Evolutionary conservation across 2,888 invertebrate species (phyloP), one percentile per base, ranked within the genome.

Genomic region (Pollenia labialis): DNA sequence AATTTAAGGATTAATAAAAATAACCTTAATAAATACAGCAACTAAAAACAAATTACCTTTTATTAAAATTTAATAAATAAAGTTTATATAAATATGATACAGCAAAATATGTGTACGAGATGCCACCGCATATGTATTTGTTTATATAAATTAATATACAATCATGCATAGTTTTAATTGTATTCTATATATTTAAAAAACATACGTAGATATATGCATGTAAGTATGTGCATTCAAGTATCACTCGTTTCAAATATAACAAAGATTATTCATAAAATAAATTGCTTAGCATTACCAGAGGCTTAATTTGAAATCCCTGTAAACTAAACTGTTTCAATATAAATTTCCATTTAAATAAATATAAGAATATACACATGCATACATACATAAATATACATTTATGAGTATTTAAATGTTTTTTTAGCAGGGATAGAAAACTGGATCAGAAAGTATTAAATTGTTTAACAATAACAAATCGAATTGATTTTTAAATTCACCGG

Each of bases 251-350:
- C 18, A 58, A 69, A 23, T 3, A 54, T 0, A 64, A 46, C 42
- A 69, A 42, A 76, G 10, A 71, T 75, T 82, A 76, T 80, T 86
- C 54, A 86, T 83, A 77, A 77, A 77, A 81, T 84, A 84, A 87
- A 87, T 87, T 87, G 60, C 42, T 50, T 68, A 66, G 76, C 14
- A 81, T 84, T 87, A 86, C 71, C 76, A 66, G 42, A 50, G 68
- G 68, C 54, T 82, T 77, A 81, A 81, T 58, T 69, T 54, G 18
- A 81, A 83, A 74, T 74, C 72, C 74, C 56, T 74, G 66, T 69
- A 50, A 68, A 80, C 68, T 60, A 60, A 85, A 75, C 74, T 16
- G 18, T 74, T 79, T 68, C n/a, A 48, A 32, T 72, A 60, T 68
- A 74, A 60, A 80, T 68, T 60, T 60, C 11, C n/a, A 85, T 74